Conservation (phyloP, 1,140 invertebrate genomes). For the Proctacanthus coquilletti region DNA sequence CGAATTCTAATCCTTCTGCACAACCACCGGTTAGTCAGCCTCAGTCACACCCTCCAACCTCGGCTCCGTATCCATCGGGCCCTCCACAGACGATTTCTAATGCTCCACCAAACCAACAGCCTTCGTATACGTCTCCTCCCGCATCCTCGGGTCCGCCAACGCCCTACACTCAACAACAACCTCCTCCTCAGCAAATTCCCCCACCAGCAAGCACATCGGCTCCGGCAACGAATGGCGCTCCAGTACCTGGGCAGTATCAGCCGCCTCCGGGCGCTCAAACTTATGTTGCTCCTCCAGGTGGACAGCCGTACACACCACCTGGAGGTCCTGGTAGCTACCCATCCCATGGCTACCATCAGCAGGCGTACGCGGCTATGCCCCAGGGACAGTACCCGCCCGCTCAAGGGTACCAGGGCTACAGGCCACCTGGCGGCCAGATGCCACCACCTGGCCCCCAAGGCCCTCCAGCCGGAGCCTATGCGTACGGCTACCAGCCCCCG, state of each 20-base stretch:
- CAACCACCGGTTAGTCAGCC: conserved; percentile 10
- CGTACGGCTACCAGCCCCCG: conserved; percentile 24
- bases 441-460: conserved; percentile 27
- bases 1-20: conserved; percentile 18
- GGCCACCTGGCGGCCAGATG: conserved; percentile 19
- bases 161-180: conserved; percentile 6
- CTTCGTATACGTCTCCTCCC: conserved; percentile 25
- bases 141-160: conserved; percentile 11
- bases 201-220: conserved; percentile 15
- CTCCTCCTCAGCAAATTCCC: conserved; percentile 8
- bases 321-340: neutral
- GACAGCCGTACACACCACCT: conserved; percentile 15
- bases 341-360: conserved; percentile 8
- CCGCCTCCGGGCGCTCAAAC: conserved; percentile 17
- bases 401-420: conserved; percentile 24
- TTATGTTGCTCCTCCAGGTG: conserved; percentile 2
- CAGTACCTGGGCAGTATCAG: conserved; percentile 26
- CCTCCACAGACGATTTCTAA: conserved; percentile 19
- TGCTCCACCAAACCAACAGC: conserved; percentile 10
- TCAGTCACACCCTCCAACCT: conserved; percentile 9
- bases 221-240: conserved; percentile 16
- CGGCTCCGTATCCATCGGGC: conserved; percentile 10
- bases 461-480: conserved; percentile 27
- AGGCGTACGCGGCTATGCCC: conserved; percentile 9
- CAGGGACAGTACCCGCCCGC: conserved; percentile 23